These are phyloP conservation scores for Petrocephalus schoutedeni DNA, from an alignment of 2,797 vertebrate species.

Conservation along the genomic window DNA sequence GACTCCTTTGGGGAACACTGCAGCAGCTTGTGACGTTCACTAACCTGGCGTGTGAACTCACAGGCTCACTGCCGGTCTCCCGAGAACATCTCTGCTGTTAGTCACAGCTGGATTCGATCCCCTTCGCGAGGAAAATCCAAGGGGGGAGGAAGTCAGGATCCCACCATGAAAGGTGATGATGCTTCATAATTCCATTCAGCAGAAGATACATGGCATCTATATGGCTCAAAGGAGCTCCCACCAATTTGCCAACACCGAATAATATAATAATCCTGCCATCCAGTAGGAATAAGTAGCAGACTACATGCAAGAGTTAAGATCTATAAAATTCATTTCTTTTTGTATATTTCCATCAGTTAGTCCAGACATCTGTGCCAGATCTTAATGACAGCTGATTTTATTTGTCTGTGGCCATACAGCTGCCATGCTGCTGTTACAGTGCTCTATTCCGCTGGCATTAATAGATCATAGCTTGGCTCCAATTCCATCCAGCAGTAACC, in stretches of 20 bases:
- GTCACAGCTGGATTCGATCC: conserved; percentile 6
- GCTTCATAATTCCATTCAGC: neutral
- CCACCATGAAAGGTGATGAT: neutral
- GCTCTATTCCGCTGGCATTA: neutral
- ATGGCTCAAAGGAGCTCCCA: neutral
- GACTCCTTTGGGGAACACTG: neutral
- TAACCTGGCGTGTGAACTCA: neutral
- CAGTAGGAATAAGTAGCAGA: neutral
- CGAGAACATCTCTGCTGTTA: neutral
- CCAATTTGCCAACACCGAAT: neutral
- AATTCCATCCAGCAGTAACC: neutral
- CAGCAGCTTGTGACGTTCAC: neutral
- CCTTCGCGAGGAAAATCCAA: neutral
- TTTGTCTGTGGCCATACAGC: neutral
- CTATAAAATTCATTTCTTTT: neutral
- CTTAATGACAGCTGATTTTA: neutral
- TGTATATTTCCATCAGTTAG: neutral
- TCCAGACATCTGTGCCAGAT: neutral
- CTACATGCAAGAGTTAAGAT: neutral
- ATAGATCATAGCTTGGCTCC: neutral
- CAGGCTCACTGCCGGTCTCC: neutral
- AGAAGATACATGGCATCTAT: neutral
- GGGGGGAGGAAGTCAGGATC: neutral
- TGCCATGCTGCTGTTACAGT: neutral
- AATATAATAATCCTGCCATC: neutral